Evolutionary conservation across 2,888 invertebrate genomes (phyloP).

Genomic region (Sesia apiformis): DNA sequence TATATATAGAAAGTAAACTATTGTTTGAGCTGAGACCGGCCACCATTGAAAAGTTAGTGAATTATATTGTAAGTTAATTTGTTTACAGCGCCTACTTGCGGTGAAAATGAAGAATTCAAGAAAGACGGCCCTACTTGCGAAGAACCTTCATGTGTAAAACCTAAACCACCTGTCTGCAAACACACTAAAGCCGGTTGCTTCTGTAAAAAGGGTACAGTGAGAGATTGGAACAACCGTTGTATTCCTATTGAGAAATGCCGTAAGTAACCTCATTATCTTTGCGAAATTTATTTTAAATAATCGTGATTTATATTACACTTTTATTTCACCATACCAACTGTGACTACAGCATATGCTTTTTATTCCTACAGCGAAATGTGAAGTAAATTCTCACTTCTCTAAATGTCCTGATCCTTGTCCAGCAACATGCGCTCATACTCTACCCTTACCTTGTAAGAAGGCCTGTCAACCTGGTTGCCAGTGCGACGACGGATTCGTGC

Average conservation of each 20-base stretch:
- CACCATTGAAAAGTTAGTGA: too few relatives aligned
- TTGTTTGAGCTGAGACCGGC: too few relatives aligned
- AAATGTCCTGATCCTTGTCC: slow-evolving; percentile 1
- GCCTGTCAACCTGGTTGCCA: background rate
- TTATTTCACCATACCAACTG: background rate
- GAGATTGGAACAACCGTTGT: slow-evolving; percentile 5
- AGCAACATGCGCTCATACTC: slow-evolving; percentile 1
- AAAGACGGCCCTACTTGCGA: slow-evolving; percentile 1
- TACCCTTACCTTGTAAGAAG: background rate
- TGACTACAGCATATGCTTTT: background rate
- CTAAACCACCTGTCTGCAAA: background rate
- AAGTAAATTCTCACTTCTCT: background rate
- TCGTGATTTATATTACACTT: background rate
- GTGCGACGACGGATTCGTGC: slow-evolving; percentile 1
- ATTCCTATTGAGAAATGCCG: slow-evolving; percentile 2
- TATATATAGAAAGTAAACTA: too few relatives aligned
- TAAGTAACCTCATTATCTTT: too few relatives aligned
- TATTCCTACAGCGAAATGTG: background rate
- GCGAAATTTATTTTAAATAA: background rate
- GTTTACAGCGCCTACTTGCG: slow-evolving; percentile 1
- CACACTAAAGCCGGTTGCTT: slow-evolving; percentile 3
- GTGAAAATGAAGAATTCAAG: slow-evolving; percentile 1
- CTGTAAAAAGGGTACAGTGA: slow-evolving; percentile 6
- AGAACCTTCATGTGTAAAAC: slow-evolving; percentile 3
- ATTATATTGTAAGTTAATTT: background rate